Base-by-base conservation (phyloP, 2,888 invertebrate genomes). In the Andrena chrysosceles region DNA sequence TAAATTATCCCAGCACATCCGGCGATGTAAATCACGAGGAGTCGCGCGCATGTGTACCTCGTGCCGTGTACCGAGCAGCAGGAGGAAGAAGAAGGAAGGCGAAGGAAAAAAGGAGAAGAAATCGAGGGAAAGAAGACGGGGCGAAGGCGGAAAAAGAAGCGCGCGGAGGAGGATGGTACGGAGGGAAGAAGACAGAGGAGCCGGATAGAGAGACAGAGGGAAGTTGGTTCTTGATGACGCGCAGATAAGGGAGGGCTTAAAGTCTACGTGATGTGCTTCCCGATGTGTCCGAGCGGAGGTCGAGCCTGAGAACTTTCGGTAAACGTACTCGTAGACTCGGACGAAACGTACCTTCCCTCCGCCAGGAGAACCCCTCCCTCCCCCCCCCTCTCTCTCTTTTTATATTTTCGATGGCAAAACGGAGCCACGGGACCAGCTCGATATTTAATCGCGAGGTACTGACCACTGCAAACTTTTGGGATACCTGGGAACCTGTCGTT, bases 161-260 rank as follows among this genome's bases (percentile, higher is more conserved):
- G 42, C 54, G 71, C 62, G 68, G 54, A 79, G 33, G 69, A 60
- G 56, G 56, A 23, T 20, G 26, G 56, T 23, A 20, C n/a, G 62
- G 77, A 81, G 79, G 87, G 83, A 88, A 71, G 64, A 73, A 76
- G 73, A 71, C 77, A 59, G 78, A 77, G 77, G 74, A 82, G 85
- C 81, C 80, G 81, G 87, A 85, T 81, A 81, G 79, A 88, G 85
- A 85, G 88, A 84, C 83, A 87, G 87, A 87, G 87, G 89, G 89
- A 85, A 87, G 82, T 86, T 81, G 88, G 89, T 87, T 91, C 91
- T 87, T 89, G 93, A 93, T 93, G 93, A 93, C 92, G 93, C 92
- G 91, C 85, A 93, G 93, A 94, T 93, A 93, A 93, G 93, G 93
- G 93, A 92, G 92, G 93, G 91, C 93, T 93, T 91, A 91, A 92